Base-by-base conservation (phyloP, 2,113 vertebrate genomes). In the Passer montanus region DNA sequence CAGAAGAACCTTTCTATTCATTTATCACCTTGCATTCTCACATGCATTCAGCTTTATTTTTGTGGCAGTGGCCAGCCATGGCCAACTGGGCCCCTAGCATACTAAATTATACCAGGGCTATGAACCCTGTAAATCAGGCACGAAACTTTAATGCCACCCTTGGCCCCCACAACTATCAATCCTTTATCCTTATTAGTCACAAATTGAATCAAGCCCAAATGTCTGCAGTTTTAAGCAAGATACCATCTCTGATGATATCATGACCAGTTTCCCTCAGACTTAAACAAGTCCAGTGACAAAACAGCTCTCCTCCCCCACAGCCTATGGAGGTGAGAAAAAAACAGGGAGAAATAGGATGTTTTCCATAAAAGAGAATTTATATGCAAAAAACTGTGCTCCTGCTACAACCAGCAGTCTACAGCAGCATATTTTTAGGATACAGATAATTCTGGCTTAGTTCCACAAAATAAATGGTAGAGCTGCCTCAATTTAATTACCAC, bases 401-500 rank as follows among this genome's bases (percentile, higher is more conserved):
- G 75, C 62, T 77, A 87, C 89, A 93, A 87, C 46, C 50, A 84
- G 78, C 60, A 47, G 41, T 79, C 76, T 88, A 93, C 60, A 27
- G 87, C 23, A 89, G 91, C 86, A 93, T 75, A 97, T 97, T 96
- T 97, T 95, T 97, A 95, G 88, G 90, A 83, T 79, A 80, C 23
- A 91, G 93, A 89, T 91, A 80, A 95, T 94, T 95, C 64, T 96
- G 96, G 77, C 93, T 98, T 96, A 96, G 84, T 93, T 97, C 93
- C 96, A 94, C 82, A 97, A 95, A 97, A 97, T 70, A 93, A 97
- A 94, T 6, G 4, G 76, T 63, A 95, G 92, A 92, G 94, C 89
- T 96, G 90, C 58, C 76, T 97, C 95, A 96, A 97, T 97, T 98
- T 97, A 98, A 98, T 97, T 97, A 97, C 94, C 84, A 97, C 78